These are phyloP conservation scores for Tachysurus fulvidraco DNA, from an alignment of 2,113 vertebrate genomes.

Conservation along the genomic window DNA sequence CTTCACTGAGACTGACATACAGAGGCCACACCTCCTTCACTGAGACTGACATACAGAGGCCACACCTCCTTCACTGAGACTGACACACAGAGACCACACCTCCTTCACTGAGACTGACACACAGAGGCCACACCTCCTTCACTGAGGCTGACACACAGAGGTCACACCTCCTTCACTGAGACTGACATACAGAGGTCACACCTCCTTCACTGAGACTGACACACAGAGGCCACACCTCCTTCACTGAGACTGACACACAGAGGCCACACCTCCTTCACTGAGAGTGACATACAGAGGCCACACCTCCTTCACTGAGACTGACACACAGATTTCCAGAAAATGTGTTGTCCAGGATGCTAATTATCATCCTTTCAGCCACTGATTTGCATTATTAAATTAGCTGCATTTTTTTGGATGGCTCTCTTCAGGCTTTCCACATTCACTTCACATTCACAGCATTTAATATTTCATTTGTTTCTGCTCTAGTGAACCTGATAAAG, in stretches of 20 bases:
- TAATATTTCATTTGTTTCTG: slow-evolving; percentile 14
- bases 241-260: not conserved
- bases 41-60: not conserved
- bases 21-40: not conserved
- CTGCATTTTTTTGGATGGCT: not conserved
- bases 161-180: not conserved
- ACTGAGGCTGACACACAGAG: not conserved
- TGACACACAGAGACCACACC: not conserved
- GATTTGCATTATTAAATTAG: not conserved
- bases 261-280: not conserved
- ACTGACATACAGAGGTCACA: not conserved
- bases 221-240: not conserved
- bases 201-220: not conserved
- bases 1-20: not conserved
- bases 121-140: not conserved
- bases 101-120: not conserved
- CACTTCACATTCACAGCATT: not conserved
- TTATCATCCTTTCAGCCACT: not conserved
- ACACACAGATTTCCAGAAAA: not conserved
- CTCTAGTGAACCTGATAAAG: slow-evolving; percentile 1
- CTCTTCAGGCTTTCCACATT: not conserved
- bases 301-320: not conserved
- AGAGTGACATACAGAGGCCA: too few species aligned
- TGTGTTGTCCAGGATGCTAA: not conserved
- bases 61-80: not conserved